Base-by-base conservation (phyloP, 2,113 vertebrate species). In the Baryphthengus martii region DNA sequence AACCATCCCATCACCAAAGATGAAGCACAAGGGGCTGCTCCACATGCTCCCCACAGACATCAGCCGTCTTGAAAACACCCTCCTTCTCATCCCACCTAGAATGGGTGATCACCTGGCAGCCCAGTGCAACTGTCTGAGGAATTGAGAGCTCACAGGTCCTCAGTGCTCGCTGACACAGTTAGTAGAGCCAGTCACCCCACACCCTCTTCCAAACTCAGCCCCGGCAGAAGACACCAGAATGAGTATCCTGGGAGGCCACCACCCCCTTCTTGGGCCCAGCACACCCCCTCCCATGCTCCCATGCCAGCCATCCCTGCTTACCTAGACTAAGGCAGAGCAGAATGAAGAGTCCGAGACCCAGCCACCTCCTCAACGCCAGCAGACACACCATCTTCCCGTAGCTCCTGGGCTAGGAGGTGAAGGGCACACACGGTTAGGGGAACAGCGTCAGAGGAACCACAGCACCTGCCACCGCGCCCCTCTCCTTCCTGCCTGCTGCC, bases 1-100 rank as follows among this genome's bases (percentile, higher is more conserved):
- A 72, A 49, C 44, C 3, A 0, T 42, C 8, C 26, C 0, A 0
- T 25, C 13, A 1, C 55, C 0, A 4, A 26, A 78, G 31, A 39
- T 1, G 1, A 75, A 73, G 58, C 49, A 25, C 1, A 3, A 45
- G 4, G 28, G 14, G 33, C n/a, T 6, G 6, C 0, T 0, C 24
- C 58, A 12, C 1, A 0, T 17, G 45, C 13, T 68, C 12, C 7
- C 20, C 8, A 3, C 29, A 59, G 74, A 40, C 1, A 2, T 9
- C 47, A 47, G 19, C 29, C 4, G 6, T 17, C 17, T 62, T 2
- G 0, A 29, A 66, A 85, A 1, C 10, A 4, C 19, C 7, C 39
- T 75, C 15, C 17, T 53, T 23, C 33, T 39, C 59, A 16, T 17
- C 13, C 11, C 9, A 5, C 25, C 40, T 52, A 35, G 35, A 12